phyloP scores from a whole-genome alignment of 2,797 vertebrate genomes.

The Sebastes baramenuke region DNA sequence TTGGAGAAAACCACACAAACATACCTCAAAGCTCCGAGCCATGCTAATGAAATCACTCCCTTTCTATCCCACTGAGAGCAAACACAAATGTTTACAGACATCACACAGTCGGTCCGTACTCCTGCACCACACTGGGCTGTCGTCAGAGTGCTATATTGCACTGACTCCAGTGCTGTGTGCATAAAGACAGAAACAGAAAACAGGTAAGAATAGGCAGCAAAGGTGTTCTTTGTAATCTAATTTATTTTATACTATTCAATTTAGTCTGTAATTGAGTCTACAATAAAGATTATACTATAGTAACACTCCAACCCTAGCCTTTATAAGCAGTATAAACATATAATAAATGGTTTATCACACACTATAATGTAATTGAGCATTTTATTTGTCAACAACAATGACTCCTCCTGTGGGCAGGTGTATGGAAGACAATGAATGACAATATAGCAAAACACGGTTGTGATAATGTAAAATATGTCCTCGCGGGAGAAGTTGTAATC shows the following conservation, averaged over 20 bases:
- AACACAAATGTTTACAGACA: constrained; percentile 83
- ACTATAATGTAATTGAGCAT: background rate
- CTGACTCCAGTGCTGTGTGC: constrained; percentile 33
- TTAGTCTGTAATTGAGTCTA: background rate
- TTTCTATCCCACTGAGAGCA: constrained; percentile 74
- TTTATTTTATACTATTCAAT: background rate
- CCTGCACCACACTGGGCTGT: constrained; percentile 70
- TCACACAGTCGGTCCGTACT: constrained; percentile 70
- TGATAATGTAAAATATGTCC: background rate
- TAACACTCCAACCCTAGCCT: background rate
- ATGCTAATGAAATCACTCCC: constrained; percentile 85
- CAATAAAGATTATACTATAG: background rate
- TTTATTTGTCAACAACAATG: background rate
- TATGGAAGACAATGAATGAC: background rate
- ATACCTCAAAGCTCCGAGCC: constrained; percentile 82
- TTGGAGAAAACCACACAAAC: constrained; percentile 80
- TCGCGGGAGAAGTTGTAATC: background rate
- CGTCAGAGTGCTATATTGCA: constrained; percentile 32
- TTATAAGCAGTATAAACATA: background rate
- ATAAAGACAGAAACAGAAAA: constrained; percentile 34
- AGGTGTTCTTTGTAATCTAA: background rate
- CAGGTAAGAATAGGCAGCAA: constrained; percentile 9
- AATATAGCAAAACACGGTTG: background rate
- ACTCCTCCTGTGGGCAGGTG: background rate
- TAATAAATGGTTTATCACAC: background rate